These are phyloP conservation scores for Patella vulgata DNA, from an alignment of 1,140 invertebrate species.

Conservation along the genomic window DNA sequence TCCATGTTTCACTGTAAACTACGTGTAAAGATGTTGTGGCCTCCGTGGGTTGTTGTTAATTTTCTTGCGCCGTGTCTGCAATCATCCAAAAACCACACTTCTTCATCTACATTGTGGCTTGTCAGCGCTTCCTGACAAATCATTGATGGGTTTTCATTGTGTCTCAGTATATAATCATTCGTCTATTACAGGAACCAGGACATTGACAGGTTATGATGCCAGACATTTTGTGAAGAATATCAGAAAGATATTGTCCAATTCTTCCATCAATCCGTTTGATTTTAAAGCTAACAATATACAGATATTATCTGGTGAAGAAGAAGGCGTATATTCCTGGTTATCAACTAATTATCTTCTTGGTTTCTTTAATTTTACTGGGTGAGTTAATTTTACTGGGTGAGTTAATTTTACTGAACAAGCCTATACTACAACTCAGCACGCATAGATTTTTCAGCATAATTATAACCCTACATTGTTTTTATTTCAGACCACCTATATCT, in stretches of 20 bases:
- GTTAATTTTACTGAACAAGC: conserved; percentile 35
- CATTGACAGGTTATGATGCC: conserved; percentile 30
- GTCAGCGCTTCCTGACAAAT: no score
- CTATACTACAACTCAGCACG: not conserved
- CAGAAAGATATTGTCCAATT: conserved; percentile 20
- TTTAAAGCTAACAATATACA: conserved; percentile 51
- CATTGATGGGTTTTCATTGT: no score
- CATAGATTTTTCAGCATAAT: not conserved
- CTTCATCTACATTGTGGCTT: no score
- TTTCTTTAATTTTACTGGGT: conserved; percentile 45
- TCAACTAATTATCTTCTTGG: conserved; percentile 67
- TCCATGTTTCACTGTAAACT: no score
- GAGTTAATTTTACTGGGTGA: conserved; percentile 36
- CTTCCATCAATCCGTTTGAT: conserved; percentile 38
- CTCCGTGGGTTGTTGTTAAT: no score
- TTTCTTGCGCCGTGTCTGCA: no score
- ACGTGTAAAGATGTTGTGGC: no score
- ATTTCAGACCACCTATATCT: conserved; percentile 32
- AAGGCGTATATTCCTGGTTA: conserved; percentile 70
- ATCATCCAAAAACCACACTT: no score
- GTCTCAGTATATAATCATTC: no score
- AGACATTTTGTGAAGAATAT: conserved; percentile 27
- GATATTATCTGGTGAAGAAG: conserved; percentile 68
- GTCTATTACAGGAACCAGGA: conserved; percentile 46
- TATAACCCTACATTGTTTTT: no score